phyloP scores from a whole-genome alignment of 2,888 invertebrate genomes.

The Saturnia pavonia region DNA sequence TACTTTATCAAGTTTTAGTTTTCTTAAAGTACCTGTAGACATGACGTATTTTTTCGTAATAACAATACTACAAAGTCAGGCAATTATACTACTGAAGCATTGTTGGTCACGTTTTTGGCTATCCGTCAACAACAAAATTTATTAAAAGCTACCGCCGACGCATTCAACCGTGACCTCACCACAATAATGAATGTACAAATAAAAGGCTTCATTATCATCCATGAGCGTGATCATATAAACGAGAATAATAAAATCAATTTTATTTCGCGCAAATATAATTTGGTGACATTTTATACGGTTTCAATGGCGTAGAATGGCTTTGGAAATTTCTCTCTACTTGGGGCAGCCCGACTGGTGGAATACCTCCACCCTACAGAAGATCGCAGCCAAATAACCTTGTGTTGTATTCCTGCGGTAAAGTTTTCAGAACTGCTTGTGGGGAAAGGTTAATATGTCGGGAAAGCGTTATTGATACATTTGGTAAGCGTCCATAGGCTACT shows the following conservation, averaged over 20 bases:
- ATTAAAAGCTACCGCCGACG: constrained; percentile 7
- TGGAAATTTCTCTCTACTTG: too few relatives aligned
- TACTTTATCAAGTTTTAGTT: too few relatives aligned
- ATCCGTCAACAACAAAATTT: neutral
- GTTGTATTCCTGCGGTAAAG: too few relatives aligned
- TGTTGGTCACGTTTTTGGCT: neutral
- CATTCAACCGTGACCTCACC: constrained; percentile 11
- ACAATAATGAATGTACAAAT: constrained; percentile 9
- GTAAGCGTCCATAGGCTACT: too few relatives aligned
- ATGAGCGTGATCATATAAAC: constrained; percentile 4
- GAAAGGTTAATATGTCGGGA: too few relatives aligned
- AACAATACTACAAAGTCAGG: neutral
- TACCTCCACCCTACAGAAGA: too few relatives aligned
- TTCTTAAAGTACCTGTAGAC: too few relatives aligned
- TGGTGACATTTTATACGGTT: neutral
- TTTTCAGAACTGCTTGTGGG: too few relatives aligned
- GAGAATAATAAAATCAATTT: neutral
- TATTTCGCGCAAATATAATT: neutral
- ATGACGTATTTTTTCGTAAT: neutral
- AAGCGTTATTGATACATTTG: too few relatives aligned
- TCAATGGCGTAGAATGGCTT: too few relatives aligned
- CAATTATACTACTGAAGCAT: neutral
- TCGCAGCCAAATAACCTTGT: too few relatives aligned
- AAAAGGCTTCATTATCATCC: constrained; percentile 12
- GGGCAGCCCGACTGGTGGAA: too few relatives aligned